These are phyloP conservation scores for Coreoperca whiteheadi DNA, from an alignment of 2,113 vertebrate species.

Conservation along the genomic window DNA sequence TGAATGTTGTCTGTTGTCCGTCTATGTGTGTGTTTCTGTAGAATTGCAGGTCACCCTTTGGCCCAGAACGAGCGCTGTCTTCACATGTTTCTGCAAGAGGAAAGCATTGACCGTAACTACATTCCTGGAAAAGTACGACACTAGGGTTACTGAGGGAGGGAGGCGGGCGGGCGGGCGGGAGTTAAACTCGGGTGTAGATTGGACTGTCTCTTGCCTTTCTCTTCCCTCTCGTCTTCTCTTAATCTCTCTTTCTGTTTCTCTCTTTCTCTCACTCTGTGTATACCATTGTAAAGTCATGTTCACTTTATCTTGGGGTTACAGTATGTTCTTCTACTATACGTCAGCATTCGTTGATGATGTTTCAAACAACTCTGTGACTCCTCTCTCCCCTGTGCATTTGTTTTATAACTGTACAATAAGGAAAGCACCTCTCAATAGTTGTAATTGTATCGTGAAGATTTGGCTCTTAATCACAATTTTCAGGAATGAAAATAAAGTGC, in stretches of 20 bases:
- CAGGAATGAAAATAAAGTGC: constrained; percentile 7
- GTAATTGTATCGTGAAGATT: constrained; percentile 40
- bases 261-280: constrained; percentile 61
- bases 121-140: constrained; percentile 99
- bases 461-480: constrained; percentile 42
- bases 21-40: constrained; percentile 65
- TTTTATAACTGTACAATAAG: constrained; percentile 59
- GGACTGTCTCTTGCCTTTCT: constrained; percentile 80
- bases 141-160: constrained; percentile 82
- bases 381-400: constrained; percentile 40
- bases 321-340: constrained; percentile 30
- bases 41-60: constrained; percentile 98
- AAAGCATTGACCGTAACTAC: constrained; percentile 98
- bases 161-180: constrained; percentile 54
- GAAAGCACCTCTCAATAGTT: constrained; percentile 25
- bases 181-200: constrained; percentile 47
- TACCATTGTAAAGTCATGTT: constrained; percentile 54
- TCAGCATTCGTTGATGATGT: constrained; percentile 31
- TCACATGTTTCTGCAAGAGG: constrained; percentile 99
- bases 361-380: constrained; percentile 41
- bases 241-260: constrained; percentile 44
- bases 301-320: constrained; percentile 29
- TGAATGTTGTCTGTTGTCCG: neutral
- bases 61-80: constrained; percentile 99
- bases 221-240: constrained; percentile 74